These are phyloP conservation scores for Macrocentrus cingulum DNA, from an alignment of 1,140 invertebrate species.

Conservation along the genomic window DNA sequence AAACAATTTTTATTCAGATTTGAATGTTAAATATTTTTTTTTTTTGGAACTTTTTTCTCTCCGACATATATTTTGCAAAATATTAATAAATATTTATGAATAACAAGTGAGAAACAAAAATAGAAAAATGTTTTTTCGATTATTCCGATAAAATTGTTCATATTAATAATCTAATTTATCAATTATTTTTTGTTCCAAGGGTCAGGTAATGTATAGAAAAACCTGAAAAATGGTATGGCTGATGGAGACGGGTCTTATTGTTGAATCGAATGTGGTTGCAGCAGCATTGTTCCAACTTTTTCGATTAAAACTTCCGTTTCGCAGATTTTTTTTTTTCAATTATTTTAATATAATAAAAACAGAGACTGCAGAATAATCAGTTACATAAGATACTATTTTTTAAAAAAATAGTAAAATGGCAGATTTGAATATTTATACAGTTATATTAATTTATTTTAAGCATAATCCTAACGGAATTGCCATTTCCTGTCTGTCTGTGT, in stretches of 20 bases:
- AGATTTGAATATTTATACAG: background rate
- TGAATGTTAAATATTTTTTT: no score
- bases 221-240: no score
- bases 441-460: background rate
- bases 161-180: no score
- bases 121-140: no score
- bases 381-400: background rate
- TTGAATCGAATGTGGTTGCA: slow-evolving; percentile 1
- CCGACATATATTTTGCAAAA: no score
- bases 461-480: background rate
- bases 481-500: background rate
- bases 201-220: no score
- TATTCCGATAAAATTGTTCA: no score
- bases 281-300: slow-evolving; percentile 39
- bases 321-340: background rate
- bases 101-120: no score
- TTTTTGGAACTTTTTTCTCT: no score
- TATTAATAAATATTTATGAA: no score
- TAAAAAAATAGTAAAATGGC: background rate
- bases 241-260: slow-evolving; percentile 11
- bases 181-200: no score
- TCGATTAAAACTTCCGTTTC: slow-evolving; percentile 23
- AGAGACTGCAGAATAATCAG: background rate
- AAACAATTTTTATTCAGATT: no score
- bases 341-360: background rate